Evolutionary conservation across 1,140 invertebrate genomes (phyloP), one percentile per base, ranked within the genome.

Genomic region (Cotesia glomerata): DNA sequence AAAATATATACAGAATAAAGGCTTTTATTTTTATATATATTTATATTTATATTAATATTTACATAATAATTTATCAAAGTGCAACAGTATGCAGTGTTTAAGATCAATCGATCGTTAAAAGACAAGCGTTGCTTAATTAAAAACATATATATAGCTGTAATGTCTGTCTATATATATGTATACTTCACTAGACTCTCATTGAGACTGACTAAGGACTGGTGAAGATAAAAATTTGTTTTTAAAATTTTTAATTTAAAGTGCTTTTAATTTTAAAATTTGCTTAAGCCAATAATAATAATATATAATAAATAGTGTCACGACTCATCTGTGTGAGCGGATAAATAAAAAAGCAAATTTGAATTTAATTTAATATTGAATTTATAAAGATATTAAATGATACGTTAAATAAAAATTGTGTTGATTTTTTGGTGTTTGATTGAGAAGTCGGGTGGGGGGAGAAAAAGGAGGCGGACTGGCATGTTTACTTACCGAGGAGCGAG

Each of bases 401-500:
- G 52, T 54, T 26, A n/a, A 54, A 14, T 14, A n/a, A 54, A 36
- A 35, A 63, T 4, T 36, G 14, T 64, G 26, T 26, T 26, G 0
- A 26, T 26, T 4, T 18, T 9, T 45, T 14, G 5, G 3, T 59
- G 13, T 59, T 49, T 34, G 62, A 49, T 62, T 45, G 18, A 51
- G 11, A 7, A 26, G 18, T 26, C 14, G 52, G 34, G 63, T 66
- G 7, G 16, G 7, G 64, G 56, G 35, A 18, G 36, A 3, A 58
- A 3, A 58, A 56, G 52, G 71, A 39, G 35, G 32, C 39, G 52
- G 56, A 59, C 65, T 52, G 36, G 73, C 58, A 66, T 26, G 36
- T 71, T 72, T 84, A 90, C 92, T 93, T 91, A 95, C 95, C 95
- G 88, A 97, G 89, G 82, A 97, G 89, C 88, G 95, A 97, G 79